Conservation (phyloP, 1,140 invertebrate species). For the Panagrolaimus sp. region DNA sequence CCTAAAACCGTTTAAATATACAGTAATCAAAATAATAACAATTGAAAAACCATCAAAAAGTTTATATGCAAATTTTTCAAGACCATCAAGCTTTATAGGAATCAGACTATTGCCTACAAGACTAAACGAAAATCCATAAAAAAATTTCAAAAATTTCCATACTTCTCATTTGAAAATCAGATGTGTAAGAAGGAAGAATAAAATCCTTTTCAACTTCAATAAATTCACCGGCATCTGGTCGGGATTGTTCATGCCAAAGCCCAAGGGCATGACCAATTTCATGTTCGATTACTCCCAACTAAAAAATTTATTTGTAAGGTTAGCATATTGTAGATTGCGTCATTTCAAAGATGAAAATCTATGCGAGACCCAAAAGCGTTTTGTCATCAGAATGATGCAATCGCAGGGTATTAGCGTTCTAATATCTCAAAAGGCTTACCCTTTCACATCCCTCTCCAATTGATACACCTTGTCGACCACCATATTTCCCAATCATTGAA, state of each 20-base stretch:
- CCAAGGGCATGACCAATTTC: conserved; percentile 64
- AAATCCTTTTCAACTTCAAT: conserved; percentile 59
- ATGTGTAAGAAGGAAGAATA: conserved; percentile 54
- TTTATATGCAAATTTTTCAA: too few species aligned
- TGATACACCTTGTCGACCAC: conserved; percentile 57
- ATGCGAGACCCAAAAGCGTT: too few species aligned
- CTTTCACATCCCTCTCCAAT: conserved; percentile 55
- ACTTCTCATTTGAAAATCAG: conserved; percentile 48
- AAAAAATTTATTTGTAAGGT: conserved; percentile 21
- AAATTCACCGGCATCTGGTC: conserved; percentile 58
- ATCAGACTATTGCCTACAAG: too few species aligned
- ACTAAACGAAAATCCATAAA: too few species aligned
- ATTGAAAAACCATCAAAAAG: too few species aligned
- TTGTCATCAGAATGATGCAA: too few species aligned
- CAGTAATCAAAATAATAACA: too few species aligned
- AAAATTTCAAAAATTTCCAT: too few species aligned
- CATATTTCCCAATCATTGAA: conserved; percentile 57
- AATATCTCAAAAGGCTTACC: conserved; percentile 27
- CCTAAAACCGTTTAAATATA: conserved; percentile 9
- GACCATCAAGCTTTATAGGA: too few species aligned
- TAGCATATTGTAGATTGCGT: neutral
- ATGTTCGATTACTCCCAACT: conserved; percentile 59
- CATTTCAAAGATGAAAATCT: too few species aligned
- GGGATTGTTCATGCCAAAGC: conserved; percentile 62
- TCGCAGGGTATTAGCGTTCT: too few species aligned